phyloP scores from a whole-genome alignment of 30 jellyfish, hydroid and myxozoan species.

The Turritopsis rubra region DNA sequence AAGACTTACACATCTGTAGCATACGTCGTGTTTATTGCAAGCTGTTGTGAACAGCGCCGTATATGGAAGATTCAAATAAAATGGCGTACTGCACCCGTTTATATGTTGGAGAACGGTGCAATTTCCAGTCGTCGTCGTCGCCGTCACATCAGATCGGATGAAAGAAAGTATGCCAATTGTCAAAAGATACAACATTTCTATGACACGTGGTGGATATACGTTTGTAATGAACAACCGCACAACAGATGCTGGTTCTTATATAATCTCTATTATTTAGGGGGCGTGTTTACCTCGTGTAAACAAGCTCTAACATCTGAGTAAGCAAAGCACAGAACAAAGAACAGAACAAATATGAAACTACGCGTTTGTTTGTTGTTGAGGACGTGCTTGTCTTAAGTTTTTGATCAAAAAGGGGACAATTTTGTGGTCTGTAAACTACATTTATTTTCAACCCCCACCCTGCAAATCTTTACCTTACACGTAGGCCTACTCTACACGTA shows the following conservation, averaged over 20 bases:
- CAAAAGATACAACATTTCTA: no score
- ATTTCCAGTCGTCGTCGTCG: not conserved
- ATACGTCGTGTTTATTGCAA: slow-evolving; percentile 23
- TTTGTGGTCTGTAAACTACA: not conserved
- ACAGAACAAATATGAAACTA: not conserved
- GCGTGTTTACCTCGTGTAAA: not conserved
- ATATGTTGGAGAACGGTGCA: slow-evolving; percentile 20
- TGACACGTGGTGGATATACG: not conserved
- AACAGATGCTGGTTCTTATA: not conserved
- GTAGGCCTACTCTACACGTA: no score
- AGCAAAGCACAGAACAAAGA: not conserved
- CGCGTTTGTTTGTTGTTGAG: not conserved
- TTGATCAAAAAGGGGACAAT: no score
- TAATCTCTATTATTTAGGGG: not conserved
- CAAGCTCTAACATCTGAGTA: not conserved
- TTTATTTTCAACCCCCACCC: no score
- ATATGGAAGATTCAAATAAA: slow-evolving; percentile 20
- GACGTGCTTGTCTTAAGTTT: not conserved
- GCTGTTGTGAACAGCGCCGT: slow-evolving; percentile 30
- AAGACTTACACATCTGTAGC: slow-evolving; percentile 38
- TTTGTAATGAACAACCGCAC: not conserved
- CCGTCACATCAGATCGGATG: not conserved
- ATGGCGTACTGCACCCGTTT: slow-evolving; percentile 38
- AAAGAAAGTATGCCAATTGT: not conserved
- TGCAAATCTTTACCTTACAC: no score